Evolutionary conservation across 2,888 invertebrate species (phyloP), one percentile per base, ranked within the genome.

Genomic region (Catonia carolina): DNA sequence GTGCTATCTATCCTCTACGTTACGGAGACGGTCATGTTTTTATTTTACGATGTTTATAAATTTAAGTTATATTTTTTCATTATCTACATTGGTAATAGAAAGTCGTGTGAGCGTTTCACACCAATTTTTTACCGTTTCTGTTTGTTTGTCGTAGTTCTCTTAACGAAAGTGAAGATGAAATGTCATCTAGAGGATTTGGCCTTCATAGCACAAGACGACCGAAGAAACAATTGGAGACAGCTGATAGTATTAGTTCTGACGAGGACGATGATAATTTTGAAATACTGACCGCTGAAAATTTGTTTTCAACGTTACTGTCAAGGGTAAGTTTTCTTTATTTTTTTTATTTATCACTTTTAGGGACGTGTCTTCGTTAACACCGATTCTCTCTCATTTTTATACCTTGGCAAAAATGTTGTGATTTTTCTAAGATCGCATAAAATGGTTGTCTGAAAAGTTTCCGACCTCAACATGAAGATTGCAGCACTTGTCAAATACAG

Each of bases 211-310:
- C 84, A 18, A 74, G 86, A 59, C 86, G 65, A 22, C 62, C 62
- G 8, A 61, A 59, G n/a, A 60, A 61, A 17, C 88, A 39, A 75
- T 68, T 80, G 23, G 82, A 85, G 69, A 84, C 86, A 66, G 86
- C 86, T 33, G 92, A 92, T 73, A 91, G 91, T 60, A 80, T 90
- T 62, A 91, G 91, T 71, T 92, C 92, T 47, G 85, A 92, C 60
- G 85, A 92, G 73, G 85, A 91, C 67, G 90, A 90, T 68, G 93
- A 93, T 69, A 90, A 89, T 64, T 93, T 93, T 76, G 92, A 93
- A 71, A 83, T 91, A 66, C 80, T 93, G 65, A 92, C 92, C 2
- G 91, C 92, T 0, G 93, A 93, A 75, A 90, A 90, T 71, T 77
- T 93, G 53, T 93, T 93, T 75, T 90, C 91, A 12, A 90, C 90